A percentile compares a stretch with the other conserved stretches of the same genome.
Evolutionary conservation across 2,797 vertebrate species (phyloP).

Genomic region (Etheostoma perlongum): DNA sequence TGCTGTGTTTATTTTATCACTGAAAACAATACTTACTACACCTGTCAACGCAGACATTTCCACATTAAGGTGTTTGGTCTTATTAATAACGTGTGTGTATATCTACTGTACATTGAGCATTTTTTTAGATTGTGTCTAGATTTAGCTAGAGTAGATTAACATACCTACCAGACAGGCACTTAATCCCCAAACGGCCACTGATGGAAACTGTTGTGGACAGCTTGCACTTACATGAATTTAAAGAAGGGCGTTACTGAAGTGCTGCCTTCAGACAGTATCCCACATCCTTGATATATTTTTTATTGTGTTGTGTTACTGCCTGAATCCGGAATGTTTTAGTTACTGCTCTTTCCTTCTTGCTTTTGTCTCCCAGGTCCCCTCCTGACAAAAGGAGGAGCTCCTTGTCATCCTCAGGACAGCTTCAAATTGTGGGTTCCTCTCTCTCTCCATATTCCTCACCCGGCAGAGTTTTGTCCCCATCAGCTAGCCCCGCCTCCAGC

Average conservation of each 20-base stretch:
- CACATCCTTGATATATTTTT: conserved; percentile 6
- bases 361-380: conserved; percentile 81
- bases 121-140: conserved; percentile 1
- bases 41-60: neutral
- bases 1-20: conserved; percentile 18
- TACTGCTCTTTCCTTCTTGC: neutral
- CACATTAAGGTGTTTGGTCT: neutral
- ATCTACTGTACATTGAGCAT: neutral
- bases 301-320: neutral
- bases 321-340: conserved; percentile 30
- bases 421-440: conserved; percentile 86
- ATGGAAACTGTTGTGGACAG: conserved; percentile 3
- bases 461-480: conserved; percentile 88
- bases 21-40: conserved; percentile 24
- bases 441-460: conserved; percentile 89
- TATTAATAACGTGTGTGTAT: neutral
- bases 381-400: conserved; percentile 89
- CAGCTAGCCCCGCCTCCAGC: conserved; percentile 93
- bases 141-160: neutral
- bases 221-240: conserved; percentile 29
- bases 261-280: neutral
- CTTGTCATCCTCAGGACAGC: conserved; percentile 65
- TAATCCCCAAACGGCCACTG: conserved; percentile 7
- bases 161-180: neutral
- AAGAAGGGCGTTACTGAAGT: conserved; percentile 18